Conservation (phyloP, 1,140 invertebrate genomes). For the Whitmania pigra region DNA sequence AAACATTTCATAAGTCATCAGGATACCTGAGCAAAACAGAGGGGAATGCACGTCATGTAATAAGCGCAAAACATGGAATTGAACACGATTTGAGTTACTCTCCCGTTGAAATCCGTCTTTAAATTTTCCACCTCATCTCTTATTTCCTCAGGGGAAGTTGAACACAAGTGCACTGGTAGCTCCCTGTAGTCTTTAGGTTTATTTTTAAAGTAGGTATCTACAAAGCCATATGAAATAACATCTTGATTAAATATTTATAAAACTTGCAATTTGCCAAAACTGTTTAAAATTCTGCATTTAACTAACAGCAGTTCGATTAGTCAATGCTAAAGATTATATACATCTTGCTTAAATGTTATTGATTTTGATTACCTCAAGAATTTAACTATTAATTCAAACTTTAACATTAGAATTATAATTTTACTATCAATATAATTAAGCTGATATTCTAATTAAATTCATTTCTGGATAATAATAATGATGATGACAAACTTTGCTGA, state of each 20-base stretch:
- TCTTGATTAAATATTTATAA: neutral
- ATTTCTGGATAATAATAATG: neutral
- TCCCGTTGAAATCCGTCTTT: slow-evolving; percentile 69
- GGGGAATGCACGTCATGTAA: slow-evolving; percentile 76
- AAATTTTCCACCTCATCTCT: slow-evolving; percentile 71
- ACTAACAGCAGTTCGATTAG: neutral
- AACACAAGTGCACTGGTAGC: slow-evolving; percentile 44
- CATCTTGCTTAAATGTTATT: too few species aligned
- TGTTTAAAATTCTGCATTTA: neutral
- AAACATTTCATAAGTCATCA: neutral
- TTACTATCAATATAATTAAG: neutral
- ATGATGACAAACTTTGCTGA: neutral
- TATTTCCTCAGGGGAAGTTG: slow-evolving; percentile 47
- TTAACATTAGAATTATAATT: neutral
- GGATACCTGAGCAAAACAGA: slow-evolving; percentile 66
- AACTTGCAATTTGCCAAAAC: neutral
- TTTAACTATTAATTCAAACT: neutral
- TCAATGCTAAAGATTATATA: neutral
- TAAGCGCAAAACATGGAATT: slow-evolving; percentile 77
- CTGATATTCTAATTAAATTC: neutral
- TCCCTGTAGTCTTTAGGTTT: slow-evolving; percentile 12
- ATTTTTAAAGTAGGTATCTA: neutral
- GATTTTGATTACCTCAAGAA: neutral
- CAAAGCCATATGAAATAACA: neutral
- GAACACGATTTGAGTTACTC: slow-evolving; percentile 66